Conservation (phyloP, 1,140 invertebrate genomes). For the Drosophila albomicans region DNA sequence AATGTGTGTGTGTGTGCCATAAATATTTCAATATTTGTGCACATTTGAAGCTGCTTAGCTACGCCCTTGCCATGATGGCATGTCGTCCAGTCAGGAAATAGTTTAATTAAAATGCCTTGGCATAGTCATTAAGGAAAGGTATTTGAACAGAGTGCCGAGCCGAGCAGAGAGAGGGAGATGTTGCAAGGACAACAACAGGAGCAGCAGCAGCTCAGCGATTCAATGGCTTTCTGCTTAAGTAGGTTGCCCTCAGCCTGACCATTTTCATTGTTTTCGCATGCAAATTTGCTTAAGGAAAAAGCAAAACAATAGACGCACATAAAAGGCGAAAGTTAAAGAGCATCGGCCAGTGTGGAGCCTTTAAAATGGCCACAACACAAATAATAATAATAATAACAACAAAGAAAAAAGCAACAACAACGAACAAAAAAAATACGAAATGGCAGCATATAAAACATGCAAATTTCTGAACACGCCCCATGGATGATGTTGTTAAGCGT, state of each 20-base stretch:
- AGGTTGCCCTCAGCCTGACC: conserved; percentile 33
- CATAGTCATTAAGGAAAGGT: conserved; percentile 73
- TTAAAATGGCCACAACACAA: conserved; percentile 67
- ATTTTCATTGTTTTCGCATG: conserved; percentile 78
- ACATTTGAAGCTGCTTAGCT: conserved; percentile 76
- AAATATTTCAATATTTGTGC: conserved; percentile 82
- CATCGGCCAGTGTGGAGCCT: conserved; percentile 48
- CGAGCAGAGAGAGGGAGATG: too few relatives aligned
- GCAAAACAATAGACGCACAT: conserved; percentile 57
- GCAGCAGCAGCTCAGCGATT: conserved; percentile 8
- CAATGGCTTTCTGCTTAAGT: conserved; percentile 34
- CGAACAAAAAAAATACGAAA: conserved; percentile 5
- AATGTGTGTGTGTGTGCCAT: conserved; percentile 52
- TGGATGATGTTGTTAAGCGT: conserved; percentile 63
- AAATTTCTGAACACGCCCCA: conserved; percentile 68
- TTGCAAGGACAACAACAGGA: background rate
- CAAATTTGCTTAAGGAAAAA: conserved; percentile 63
- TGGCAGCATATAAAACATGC: conserved; percentile 59
- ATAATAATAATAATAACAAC: conserved; percentile 27
- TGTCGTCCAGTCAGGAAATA: conserved; percentile 70
- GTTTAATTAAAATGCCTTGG: conserved; percentile 82
- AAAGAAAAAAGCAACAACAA: conserved; percentile 17
- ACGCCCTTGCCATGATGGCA: conserved; percentile 37
- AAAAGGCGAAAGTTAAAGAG: conserved; percentile 69
- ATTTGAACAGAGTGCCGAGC: conserved; percentile 13